Percentiles rank a stretch among this genome's conserved stretches.
phyloP scores from a whole-genome alignment of 2,888 invertebrate genomes.

The Cotesia congregata region DNA sequence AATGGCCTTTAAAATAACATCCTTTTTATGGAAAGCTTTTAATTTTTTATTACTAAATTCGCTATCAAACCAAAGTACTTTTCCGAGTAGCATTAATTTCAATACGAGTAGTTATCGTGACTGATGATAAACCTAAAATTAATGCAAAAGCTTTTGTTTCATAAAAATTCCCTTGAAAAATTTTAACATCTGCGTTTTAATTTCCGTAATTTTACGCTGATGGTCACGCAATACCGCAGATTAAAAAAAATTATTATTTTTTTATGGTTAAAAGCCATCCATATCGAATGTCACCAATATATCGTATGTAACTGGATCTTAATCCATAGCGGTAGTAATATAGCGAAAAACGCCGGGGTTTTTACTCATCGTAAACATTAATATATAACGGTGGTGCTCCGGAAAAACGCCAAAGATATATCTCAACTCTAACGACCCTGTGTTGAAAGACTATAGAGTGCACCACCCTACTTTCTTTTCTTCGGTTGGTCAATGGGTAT shows the following conservation, averaged over 20 bases:
- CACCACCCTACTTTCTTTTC: constrained; percentile 13
- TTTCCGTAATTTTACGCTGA: too few species aligned
- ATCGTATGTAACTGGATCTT: constrained; percentile 5
- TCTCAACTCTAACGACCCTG: constrained; percentile 41
- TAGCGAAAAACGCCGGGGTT: not conserved
- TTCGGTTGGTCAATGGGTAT: constrained; percentile 40
- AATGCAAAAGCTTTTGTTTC: too few species aligned
- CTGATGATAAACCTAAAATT: too few species aligned
- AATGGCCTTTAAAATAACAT: too few species aligned
- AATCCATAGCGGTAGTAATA: constrained; percentile 18
- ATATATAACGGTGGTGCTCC: constrained; percentile 16
- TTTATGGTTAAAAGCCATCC: not conserved
- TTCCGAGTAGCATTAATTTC: too few species aligned
- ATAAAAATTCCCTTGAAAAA: too few species aligned
- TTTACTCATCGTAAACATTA: constrained; percentile 22
- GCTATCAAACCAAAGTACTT: too few species aligned
- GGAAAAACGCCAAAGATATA: constrained; percentile 41
- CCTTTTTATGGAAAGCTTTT: too few species aligned
- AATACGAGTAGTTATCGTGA: too few species aligned
- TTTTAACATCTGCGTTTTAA: too few species aligned
- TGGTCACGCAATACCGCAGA: too few species aligned
- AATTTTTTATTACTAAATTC: too few species aligned
- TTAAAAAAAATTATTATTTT: not conserved
- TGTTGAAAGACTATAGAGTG: constrained; percentile 21
- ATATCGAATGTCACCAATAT: constrained; percentile 14